Evolutionary conservation across 2,113 vertebrate genomes (phyloP), one percentile per base, ranked within the genome.

Genomic region (Cacatua alba): DNA sequence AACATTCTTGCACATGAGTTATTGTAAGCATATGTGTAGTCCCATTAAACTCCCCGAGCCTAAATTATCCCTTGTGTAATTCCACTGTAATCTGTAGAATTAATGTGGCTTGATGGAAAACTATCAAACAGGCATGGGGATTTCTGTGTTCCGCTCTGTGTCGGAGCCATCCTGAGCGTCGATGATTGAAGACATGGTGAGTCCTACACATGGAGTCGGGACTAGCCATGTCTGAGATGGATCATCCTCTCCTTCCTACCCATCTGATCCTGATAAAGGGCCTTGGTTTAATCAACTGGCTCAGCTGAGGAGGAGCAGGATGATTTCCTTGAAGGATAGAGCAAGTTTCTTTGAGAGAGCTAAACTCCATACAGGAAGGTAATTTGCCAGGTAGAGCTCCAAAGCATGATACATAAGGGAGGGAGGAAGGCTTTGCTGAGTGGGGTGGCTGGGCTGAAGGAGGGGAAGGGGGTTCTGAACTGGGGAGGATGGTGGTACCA

Each of bases 1-100:
- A 82, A 72, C 70, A 72, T 78, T 90, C 79, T 77, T 86, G 37
- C 59, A 52, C n/a, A 33, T 81, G 46, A 93, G 63, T 94, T 93
- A 90, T 91, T 95, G 69, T 87, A 94, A 94, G 84, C 87, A 85
- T 86, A 92, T 92, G 84, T 68, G 53, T 76, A 94, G 78, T 74
- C 70, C 90, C 81, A 35, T 84, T 95, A 94, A 92, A 92, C 39
- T 87, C 78, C 18, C 37, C 10, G 10, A 85, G 59, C 74, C 77
- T 89, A 85, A 95, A 95, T 92, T 91, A 96, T 88, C 75, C 69
- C 2, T 0, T 63, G 37, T 65, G 82, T 94, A 95, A 96, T 92
- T 94, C 84, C 75, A 82, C 24, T 6, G 6, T 91, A 93, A 91
- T 92, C 93, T 85, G 26, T 43, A 71, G 69, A 95, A 79, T 87